Evolutionary conservation across 2,797 vertebrate genomes (phyloP), one percentile per base, ranked within the genome.

Genomic region (Darevskia mixta): DNA sequence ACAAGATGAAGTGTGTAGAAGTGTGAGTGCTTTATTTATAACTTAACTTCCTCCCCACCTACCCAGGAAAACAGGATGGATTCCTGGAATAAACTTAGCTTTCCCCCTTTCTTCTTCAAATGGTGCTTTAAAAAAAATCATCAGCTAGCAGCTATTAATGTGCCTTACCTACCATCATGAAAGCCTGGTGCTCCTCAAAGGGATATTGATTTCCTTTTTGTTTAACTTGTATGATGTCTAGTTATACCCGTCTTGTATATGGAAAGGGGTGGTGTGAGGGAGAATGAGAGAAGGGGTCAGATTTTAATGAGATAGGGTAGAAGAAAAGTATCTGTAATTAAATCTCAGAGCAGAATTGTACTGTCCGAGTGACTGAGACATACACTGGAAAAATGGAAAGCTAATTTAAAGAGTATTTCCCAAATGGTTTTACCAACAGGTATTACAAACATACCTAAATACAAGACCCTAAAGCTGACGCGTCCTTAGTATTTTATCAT

Each of bases 311-410:
- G 69, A 80, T 85, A 29, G 58, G 9, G 32, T 89, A 81, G 41
- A 85, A 71, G 29, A 18, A 77, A 82, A 64, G 43, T 76, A 75
- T 67, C n/a, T 89, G 61, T 81, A 83, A 83, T 88, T 64, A 82
- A 73, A 87, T 87, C 38, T 82, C 78, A 23, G 15, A 72, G 35
- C 69, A 58, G 87, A 83, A 88, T 58, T 61, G 73, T 82, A 41
- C 4, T 88, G 64, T 72, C 75, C 45, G 20, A 25, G 20, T 69
- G 55, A 78, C 45, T 82, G 79, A 79, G 41, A 58, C 64, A 87
- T 76, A 75, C 38, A 69, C 67, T 80, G 43, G 71, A 20, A 86
- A 87, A 79, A 83, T 29, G 71, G 55, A 79, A 71, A 64, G 27
- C 55, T 87, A 80, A 80, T 84, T 79, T 83, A 76, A 90, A 32